Base-by-base conservation (phyloP, 2,888 invertebrate genomes). In the Rhamphomyia laevipes region DNA sequence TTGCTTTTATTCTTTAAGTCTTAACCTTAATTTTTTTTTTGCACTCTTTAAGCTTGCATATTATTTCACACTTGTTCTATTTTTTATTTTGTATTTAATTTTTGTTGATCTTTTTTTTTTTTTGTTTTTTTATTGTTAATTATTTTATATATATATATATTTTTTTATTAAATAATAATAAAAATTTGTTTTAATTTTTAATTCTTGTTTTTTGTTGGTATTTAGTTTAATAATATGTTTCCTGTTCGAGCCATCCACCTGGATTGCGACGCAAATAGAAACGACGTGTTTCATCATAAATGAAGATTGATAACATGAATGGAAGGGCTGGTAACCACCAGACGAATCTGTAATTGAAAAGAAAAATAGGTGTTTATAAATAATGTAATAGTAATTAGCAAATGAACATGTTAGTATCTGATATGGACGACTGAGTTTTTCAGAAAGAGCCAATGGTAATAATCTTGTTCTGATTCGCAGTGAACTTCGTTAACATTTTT, bases 301-400 rank as follows among this genome's bases (percentile, higher is more conserved):
- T 85, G 81, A 96, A 96, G 78, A 97, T 97, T 68, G 93, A 83
- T 74, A 96, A 77, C 82, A 92, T 91, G 82, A 97, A 97, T 62
- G 96, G 96, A 70, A 97, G 77, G 63, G 95, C 95, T 59, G 95
- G 94, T 75, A 97, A 78, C 97, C 96, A 97, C 96, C 96, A 97
- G 66, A 91, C 88, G 74, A 94, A 90, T 78, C 96, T 95, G 70
- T 45, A 74, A 67, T 27, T 27, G 7, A 27, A 27, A 27, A 27
- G 7, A 27, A 27, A 27, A 27, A n/a, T n/a, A n/a, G n/a, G n/a
- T n/a, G n/a, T n/a, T n/a, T n/a, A n/a, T n/a, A n/a, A n/a, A n/a
- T n/a, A n/a, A n/a, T n/a, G n/a, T n/a, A n/a, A n/a, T n/a, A n/a
- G n/a, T n/a, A n/a, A n/a, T n/a, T n/a, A n/a, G n/a, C n/a, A n/a